Percentiles rank a stretch among this genome's conserved stretches.
Conservation (phyloP, 2,888 invertebrate genomes). For the Ptilodon capucinus region DNA sequence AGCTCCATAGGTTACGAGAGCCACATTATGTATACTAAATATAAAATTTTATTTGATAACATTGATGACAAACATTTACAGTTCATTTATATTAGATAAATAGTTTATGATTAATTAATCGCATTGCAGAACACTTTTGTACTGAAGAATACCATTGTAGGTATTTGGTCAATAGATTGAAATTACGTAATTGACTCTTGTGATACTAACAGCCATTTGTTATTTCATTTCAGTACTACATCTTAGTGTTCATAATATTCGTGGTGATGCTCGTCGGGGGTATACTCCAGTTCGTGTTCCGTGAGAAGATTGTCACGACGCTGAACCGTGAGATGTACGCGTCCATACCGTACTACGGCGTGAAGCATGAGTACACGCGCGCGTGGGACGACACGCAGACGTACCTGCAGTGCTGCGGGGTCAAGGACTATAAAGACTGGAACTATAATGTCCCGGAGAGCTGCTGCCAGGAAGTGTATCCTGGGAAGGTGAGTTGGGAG, state of each 20-base stretch:
- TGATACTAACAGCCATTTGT: too few relatives aligned
- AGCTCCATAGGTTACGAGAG: too few relatives aligned
- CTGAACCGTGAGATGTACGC: slow-evolving; percentile 91
- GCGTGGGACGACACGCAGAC: slow-evolving; percentile 96
- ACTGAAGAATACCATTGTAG: too few relatives aligned
- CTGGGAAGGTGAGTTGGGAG: slow-evolving; percentile 72
- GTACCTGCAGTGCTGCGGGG: slow-evolving; percentile 92
- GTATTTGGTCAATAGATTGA: too few relatives aligned
- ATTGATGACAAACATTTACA: too few relatives aligned
- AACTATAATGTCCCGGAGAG: slow-evolving; percentile 87
- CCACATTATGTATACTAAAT: too few relatives aligned
- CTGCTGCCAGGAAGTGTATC: slow-evolving; percentile 87
- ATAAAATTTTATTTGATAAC: too few relatives aligned
- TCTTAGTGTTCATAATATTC: slow-evolving; percentile 93
- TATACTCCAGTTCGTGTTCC: slow-evolving; percentile 94
- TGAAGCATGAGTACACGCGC: slow-evolving; percentile 86
- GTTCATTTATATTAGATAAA: too few relatives aligned
- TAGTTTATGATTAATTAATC: too few relatives aligned
- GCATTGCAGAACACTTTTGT: too few relatives aligned
- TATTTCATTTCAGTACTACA: slow-evolving; percentile 89
- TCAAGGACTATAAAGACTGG: slow-evolving; percentile 90
- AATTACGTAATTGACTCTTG: too few relatives aligned
- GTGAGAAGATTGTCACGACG: slow-evolving; percentile 89
- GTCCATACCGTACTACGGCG: slow-evolving; percentile 88
- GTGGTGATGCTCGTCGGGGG: slow-evolving; percentile 95